Percentiles rank a stretch among this genome's conserved stretches.
Conservation (phyloP, 2,113 vertebrate genomes). For the Piaya cayana region DNA sequence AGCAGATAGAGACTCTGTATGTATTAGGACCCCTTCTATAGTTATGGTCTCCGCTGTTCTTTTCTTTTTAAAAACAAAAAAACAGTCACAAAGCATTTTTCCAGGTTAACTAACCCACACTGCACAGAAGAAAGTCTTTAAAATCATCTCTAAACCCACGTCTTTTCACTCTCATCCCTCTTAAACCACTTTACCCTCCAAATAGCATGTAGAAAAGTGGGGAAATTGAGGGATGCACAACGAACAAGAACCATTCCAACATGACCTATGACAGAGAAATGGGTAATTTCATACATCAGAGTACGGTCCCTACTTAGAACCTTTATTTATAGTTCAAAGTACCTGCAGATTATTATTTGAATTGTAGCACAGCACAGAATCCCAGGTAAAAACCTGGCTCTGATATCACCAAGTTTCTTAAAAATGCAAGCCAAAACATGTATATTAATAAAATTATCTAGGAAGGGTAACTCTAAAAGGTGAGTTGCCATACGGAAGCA, state of each 20-base stretch:
- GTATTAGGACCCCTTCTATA: neutral
- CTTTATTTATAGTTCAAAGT: neutral
- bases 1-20: neutral
- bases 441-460: neutral
- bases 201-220: neutral
- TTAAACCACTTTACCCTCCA: neutral
- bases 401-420: neutral
- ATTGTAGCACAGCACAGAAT: neutral
- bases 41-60: neutral
- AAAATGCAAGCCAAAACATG: neutral
- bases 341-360: neutral
- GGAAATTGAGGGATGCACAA: neutral
- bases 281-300: neutral
- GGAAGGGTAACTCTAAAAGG: neutral
- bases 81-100: neutral
- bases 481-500: slow-evolving; percentile 1
- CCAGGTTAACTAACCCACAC: neutral
- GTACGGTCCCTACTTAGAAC: neutral
- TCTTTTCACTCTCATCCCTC: neutral
- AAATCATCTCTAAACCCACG: neutral
- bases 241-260: neutral
- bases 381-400: neutral
- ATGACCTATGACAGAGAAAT: neutral
- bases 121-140: neutral
- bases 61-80: neutral